Conservation (phyloP, 2,797 vertebrate species). For the Leptodactylus fallax region DNA sequence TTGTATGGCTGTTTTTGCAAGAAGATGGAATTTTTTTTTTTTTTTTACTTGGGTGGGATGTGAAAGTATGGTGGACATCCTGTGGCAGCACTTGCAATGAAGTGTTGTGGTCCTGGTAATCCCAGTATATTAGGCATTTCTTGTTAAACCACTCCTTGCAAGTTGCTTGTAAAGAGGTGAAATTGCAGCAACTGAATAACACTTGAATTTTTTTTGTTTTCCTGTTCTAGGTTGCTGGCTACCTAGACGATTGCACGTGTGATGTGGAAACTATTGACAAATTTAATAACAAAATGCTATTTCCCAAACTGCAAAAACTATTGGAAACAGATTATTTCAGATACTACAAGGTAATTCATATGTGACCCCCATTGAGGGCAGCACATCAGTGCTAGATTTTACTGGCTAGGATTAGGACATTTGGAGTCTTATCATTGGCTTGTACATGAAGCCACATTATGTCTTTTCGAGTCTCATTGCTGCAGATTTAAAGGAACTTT, state of each 20-base stretch:
- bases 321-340: conserved; percentile 90
- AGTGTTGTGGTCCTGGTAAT: neutral
- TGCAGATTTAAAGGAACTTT: no score
- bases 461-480: no score
- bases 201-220: neutral
- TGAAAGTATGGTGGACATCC: neutral
- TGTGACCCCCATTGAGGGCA: no score
- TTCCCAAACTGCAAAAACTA: conserved; percentile 85
- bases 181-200: neutral
- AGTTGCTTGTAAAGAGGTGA: neutral
- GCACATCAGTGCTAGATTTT: no score
- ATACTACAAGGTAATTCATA: conserved; percentile 86
- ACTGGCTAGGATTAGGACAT: neutral
- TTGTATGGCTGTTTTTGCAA: no score
- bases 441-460: neutral
- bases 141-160: neutral
- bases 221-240: conserved; percentile 82
- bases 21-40: no score
- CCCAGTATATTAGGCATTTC: neutral
- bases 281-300: conserved; percentile 89
- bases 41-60: no score
- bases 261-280: conserved; percentile 91
- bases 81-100: neutral
- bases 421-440: neutral
- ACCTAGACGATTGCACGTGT: conserved; percentile 90